Conservation (phyloP, 1,140 invertebrate species). For the Polyergus mexicanus region DNA sequence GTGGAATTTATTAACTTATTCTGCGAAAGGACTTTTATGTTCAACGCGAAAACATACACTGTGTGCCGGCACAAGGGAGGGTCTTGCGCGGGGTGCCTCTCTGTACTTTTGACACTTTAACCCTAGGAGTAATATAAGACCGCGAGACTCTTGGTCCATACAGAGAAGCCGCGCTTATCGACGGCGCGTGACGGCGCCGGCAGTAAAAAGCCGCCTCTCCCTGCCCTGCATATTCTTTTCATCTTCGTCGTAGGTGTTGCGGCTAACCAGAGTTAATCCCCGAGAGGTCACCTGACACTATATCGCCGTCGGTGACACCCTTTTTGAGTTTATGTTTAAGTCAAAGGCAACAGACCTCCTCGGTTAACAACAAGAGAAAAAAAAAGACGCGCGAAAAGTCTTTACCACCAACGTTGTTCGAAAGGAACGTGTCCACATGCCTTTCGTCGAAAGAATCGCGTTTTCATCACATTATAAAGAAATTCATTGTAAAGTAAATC, state of each 20-base stretch:
- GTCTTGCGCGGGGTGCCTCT: neutral
- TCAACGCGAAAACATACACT: neutral
- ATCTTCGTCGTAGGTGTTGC: conserved; percentile 76
- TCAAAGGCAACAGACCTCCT: conserved; percentile 30
- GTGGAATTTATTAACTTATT: neutral
- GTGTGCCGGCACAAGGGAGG: conserved; percentile 7
- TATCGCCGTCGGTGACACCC: conserved; percentile 29
- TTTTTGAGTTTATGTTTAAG: conserved; percentile 22
- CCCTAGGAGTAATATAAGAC: conserved; percentile 23
- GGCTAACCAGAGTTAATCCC: conserved; percentile 67
- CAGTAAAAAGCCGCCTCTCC: conserved; percentile 75
- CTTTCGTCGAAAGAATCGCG: neutral
- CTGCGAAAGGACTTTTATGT: neutral
- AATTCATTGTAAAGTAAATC: neutral
- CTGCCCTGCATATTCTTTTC: conserved; percentile 78
- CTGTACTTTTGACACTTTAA: conserved; percentile 48
- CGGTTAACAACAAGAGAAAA: neutral
- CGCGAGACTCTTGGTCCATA: conserved; percentile 27
- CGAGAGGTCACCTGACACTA: conserved; percentile 61
- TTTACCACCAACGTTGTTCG: conserved; percentile 18
- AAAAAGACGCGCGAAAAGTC: neutral
- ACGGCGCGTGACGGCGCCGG: conserved; percentile 80
- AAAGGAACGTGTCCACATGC: neutral
- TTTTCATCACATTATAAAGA: neutral
- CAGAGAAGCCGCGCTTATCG: conserved; percentile 70